Evolutionary conservation across 2,888 invertebrate species (phyloP).

Genomic region (Macropis europaea): DNA sequence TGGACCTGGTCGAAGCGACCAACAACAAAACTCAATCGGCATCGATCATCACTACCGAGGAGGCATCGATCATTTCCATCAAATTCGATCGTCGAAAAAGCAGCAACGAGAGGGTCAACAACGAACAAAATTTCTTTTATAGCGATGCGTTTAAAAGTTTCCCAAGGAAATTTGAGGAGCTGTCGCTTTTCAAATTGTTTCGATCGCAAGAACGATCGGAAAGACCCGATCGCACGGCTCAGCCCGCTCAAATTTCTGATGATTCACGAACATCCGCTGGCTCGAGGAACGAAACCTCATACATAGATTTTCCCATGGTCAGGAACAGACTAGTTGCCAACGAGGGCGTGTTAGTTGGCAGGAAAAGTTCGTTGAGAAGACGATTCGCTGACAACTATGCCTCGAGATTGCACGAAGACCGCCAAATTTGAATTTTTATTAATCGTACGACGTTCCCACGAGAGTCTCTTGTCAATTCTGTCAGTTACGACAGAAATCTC

Average conservation of each 20-base stretch:
- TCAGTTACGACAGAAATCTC: constrained; percentile 4
- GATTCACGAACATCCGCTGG: not conserved
- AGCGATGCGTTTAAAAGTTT: not conserved
- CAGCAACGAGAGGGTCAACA: not conserved
- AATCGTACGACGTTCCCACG: not conserved
- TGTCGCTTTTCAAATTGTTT: not conserved
- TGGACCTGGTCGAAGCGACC: constrained; percentile 17
- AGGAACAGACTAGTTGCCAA: not conserved
- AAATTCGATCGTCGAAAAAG: constrained; percentile 4
- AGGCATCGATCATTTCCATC: constrained; percentile 20
- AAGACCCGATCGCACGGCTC: not conserved
- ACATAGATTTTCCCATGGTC: not conserved
- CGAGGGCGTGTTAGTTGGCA: not conserved
- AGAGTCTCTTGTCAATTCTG: not conserved
- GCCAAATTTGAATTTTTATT: not conserved
- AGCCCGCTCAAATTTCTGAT: not conserved
- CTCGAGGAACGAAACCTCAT: constrained; percentile 9
- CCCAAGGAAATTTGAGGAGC: not conserved
- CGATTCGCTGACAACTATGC: not conserved
- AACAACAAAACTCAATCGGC: not conserved
- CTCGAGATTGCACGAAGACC: not conserved
- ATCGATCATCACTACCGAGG: constrained; percentile 19
- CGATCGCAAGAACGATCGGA: not conserved
- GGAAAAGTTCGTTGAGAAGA: not conserved
- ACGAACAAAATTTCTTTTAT: not conserved